phyloP scores from a whole-genome alignment of 2,888 invertebrate species.

The Hypsopygia costalis region DNA sequence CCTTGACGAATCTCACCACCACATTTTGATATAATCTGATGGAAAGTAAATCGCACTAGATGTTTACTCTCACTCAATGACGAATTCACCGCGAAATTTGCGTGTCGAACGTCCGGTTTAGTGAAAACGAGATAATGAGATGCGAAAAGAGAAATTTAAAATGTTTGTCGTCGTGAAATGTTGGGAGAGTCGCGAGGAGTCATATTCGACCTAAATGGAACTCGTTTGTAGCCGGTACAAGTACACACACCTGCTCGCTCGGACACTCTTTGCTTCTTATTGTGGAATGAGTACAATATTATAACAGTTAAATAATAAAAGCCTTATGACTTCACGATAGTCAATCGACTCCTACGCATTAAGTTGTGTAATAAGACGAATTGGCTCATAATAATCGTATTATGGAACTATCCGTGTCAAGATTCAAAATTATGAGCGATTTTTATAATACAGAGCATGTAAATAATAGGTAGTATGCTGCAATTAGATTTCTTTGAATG shows the following conservation, averaged over 20 bases:
- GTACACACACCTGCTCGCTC: conserved; percentile 30
- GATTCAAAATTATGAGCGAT: background rate
- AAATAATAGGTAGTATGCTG: conserved; percentile 31
- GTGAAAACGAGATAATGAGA: conserved; percentile 77
- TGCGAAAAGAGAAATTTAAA: conserved; percentile 79
- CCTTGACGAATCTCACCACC: conserved; percentile 51
- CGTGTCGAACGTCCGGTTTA: conserved; percentile 55
- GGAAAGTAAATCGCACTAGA: conserved; percentile 67
- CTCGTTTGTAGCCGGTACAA: conserved; percentile 56
- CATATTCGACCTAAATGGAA: conserved; percentile 69
- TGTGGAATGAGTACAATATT: conserved; percentile 26
- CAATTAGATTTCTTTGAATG: conserved; percentile 68
- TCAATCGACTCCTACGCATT: background rate
- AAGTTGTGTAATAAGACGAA: background rate
- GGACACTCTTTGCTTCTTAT: conserved; percentile 36
- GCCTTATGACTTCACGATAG: background rate
- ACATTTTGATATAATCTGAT: conserved; percentile 35
- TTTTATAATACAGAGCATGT: background rate
- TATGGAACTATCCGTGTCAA: background rate
- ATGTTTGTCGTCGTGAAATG: conserved; percentile 73
- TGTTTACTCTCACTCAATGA: conserved; percentile 71
- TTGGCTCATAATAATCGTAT: background rate
- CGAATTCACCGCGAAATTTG: conserved; percentile 63
- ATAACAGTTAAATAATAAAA: background rate
- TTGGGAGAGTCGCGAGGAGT: conserved; percentile 68